Percentiles rank a stretch among this genome's conserved stretches.
These are phyloP conservation scores for Litoditis marina DNA, from an alignment of 2,888 invertebrate species.

Conservation along the genomic window DNA sequence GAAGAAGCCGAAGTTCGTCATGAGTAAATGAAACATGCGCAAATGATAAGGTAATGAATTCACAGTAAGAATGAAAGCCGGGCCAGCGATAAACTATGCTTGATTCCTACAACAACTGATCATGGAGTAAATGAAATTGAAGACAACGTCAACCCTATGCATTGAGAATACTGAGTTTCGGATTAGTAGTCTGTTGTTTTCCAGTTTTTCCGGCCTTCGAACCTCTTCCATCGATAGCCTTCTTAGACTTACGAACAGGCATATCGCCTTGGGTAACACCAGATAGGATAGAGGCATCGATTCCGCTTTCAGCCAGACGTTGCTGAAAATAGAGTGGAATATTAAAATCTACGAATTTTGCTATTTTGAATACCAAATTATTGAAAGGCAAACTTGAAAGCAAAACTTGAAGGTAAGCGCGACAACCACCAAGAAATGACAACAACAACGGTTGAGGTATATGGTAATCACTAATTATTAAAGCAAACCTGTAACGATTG, in stretches of 20 bases:
- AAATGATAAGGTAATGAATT: too few relatives aligned
- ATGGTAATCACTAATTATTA: too few relatives aligned
- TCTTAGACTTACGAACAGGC: constrained; percentile 6
- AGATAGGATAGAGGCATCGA: constrained; percentile 37
- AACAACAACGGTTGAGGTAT: too few relatives aligned
- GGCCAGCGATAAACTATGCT: too few relatives aligned
- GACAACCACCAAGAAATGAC: too few relatives aligned
- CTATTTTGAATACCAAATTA: too few relatives aligned
- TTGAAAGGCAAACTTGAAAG: too few relatives aligned
- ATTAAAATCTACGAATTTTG: too few relatives aligned
- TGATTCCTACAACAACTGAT: not conserved
- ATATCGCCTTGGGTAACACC: constrained; percentile 13
- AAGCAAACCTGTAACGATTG: constrained; percentile 43
- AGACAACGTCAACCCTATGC: not conserved
- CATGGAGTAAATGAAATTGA: not conserved
- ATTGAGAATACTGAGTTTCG: not conserved
- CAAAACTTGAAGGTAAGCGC: too few relatives aligned
- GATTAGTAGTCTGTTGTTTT: not conserved
- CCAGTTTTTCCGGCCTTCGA: not conserved
- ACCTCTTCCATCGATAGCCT: not conserved
- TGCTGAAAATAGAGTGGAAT: constrained; percentile 11
- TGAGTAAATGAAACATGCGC: too few relatives aligned
- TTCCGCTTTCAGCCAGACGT: constrained; percentile 39
- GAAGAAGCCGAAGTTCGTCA: too few relatives aligned
- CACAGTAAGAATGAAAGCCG: too few relatives aligned